phyloP scores from a whole-genome alignment of 2,113 vertebrate species.

The Heliornis fulica region DNA sequence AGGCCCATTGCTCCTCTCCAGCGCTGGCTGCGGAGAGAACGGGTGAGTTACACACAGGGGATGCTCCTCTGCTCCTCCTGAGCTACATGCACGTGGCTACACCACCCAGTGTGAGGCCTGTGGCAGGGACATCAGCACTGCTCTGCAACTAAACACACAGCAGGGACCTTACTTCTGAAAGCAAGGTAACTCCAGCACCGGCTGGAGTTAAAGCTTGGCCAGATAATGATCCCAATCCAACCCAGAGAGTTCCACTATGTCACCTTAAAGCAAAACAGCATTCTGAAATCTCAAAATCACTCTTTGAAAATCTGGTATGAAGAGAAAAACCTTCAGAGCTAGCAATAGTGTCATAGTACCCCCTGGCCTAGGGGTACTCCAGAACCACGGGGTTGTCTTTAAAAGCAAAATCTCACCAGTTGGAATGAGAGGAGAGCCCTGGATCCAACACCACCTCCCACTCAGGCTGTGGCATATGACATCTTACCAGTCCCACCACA shows the following conservation, averaged over 20 bases:
- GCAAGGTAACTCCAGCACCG: background rate
- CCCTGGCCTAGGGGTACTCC: background rate
- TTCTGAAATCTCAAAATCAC: background rate
- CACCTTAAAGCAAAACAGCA: background rate
- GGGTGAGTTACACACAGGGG: background rate
- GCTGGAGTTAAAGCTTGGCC: background rate
- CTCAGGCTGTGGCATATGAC: background rate
- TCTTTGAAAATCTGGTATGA: background rate
- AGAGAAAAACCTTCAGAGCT: background rate
- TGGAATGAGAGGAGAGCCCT: background rate
- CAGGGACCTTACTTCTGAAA: background rate
- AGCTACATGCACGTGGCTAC: background rate
- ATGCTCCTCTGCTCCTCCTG: background rate
- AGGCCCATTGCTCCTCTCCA: conserved; percentile 71
- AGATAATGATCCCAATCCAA: background rate
- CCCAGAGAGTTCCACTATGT: background rate
- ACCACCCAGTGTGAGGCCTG: background rate
- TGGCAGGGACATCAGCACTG: background rate
- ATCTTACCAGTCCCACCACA: background rate
- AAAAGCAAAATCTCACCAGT: background rate
- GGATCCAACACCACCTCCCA: background rate
- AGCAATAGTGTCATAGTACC: background rate
- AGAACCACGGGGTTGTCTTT: background rate
- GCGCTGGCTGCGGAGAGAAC: conserved; percentile 57
- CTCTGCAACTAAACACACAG: background rate